These are phyloP conservation scores for Abramis brama DNA, from an alignment of 2,113 vertebrate genomes.

Conservation along the genomic window DNA sequence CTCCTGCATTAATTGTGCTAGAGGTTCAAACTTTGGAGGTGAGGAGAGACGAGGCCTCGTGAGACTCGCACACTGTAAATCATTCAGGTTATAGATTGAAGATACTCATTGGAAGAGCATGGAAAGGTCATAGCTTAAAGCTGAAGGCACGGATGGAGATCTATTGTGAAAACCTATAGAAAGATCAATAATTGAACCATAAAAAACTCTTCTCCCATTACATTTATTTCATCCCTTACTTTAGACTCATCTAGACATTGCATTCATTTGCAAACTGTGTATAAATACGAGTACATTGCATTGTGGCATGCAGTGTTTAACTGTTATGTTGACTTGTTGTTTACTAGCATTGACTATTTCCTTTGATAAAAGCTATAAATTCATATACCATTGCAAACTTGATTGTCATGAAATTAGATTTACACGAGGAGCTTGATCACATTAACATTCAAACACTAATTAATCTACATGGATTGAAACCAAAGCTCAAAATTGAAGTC, in stretches of 20 bases:
- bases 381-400: no score
- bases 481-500: neutral
- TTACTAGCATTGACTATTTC: no score
- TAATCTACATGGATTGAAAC: neutral
- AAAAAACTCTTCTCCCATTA: neutral
- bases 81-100: constrained; percentile 4
- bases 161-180: neutral
- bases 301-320: no score
- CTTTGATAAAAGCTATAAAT: no score
- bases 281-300: neutral
- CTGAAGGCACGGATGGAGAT: neutral
- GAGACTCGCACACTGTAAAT: neutral
- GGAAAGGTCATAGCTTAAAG: neutral
- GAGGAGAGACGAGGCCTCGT: neutral
- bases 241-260: neutral
- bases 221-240: neutral
- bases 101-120: neutral
- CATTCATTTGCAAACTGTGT: neutral
- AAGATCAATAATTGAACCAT: neutral
- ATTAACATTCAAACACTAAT: neutral
- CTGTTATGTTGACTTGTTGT: no score
- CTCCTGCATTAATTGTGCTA: neutral
- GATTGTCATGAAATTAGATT: neutral
- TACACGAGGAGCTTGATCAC: neutral
- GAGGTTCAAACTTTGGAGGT: neutral